phyloP scores from a whole-genome alignment of 2,113 vertebrate genomes.

The Thomomys bottae region DNA sequence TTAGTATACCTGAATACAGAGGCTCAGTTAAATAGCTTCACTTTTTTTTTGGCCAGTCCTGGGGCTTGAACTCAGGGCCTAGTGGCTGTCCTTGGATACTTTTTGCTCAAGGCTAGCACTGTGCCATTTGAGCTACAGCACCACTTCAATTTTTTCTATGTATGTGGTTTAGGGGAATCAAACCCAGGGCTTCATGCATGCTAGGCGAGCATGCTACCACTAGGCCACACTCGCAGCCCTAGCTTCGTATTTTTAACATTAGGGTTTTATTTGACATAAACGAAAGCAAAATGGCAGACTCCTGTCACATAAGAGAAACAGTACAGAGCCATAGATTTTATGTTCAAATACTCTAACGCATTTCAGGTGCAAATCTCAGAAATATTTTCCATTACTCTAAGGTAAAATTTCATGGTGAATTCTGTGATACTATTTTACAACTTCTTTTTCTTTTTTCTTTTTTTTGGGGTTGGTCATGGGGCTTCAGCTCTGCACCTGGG shows the following conservation, averaged over 20 bases:
- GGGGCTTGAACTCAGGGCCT: too few species aligned
- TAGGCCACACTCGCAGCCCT: too few species aligned
- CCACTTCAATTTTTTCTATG: too few species aligned
- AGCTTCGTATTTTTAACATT: too few species aligned
- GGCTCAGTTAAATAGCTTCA: slow-evolving; percentile 60
- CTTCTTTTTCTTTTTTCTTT: slow-evolving; percentile 48
- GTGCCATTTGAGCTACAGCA: too few species aligned
- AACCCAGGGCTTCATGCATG: too few species aligned
- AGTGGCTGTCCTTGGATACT: too few species aligned
- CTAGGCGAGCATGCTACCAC: too few species aligned
- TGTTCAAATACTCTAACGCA: slow-evolving; percentile 37
- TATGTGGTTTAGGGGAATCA: too few species aligned
- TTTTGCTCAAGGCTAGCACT: too few species aligned
- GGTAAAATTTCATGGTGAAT: slow-evolving; percentile 40
- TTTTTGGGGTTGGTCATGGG: too few species aligned
- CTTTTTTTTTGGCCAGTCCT: slow-evolving; percentile 23
- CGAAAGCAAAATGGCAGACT: slow-evolving; percentile 33
- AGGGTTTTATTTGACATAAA: slow-evolving; percentile 35
- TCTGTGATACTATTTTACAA: slow-evolving; percentile 30
- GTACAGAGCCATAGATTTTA: slow-evolving; percentile 22
- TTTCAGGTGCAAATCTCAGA: slow-evolving; percentile 38
- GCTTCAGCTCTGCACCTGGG: too few species aligned
- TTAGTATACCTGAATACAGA: slow-evolving; percentile 73
- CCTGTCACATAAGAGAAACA: slow-evolving; percentile 46
- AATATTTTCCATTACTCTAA: slow-evolving; percentile 42